Conservation (phyloP, 2,113 vertebrate species). For the Pseudonaja textilis region DNA sequence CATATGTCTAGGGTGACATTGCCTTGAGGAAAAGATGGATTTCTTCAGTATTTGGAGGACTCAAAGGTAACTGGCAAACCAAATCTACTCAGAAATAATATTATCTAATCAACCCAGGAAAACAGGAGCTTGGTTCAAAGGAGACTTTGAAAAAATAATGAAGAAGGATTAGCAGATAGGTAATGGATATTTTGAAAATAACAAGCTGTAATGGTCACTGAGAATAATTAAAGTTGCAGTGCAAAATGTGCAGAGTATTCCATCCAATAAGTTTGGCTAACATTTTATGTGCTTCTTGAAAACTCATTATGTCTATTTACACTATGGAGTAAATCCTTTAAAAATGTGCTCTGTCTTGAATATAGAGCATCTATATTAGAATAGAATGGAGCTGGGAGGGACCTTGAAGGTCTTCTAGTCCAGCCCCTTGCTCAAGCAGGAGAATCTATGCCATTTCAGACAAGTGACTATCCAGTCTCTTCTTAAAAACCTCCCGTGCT, state of each 20-base stretch:
- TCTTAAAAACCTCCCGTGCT: too few species aligned
- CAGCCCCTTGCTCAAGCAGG: too few species aligned
- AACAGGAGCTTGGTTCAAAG: background rate
- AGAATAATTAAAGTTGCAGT: background rate
- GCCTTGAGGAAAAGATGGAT: background rate
- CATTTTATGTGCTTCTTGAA: background rate
- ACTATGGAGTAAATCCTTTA: background rate
- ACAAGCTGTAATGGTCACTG: background rate
- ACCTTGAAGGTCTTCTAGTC: too few species aligned
- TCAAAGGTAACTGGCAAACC: background rate
- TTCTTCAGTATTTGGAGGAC: background rate
- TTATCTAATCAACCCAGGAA: background rate
- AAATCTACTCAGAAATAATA: background rate
- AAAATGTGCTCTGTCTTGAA: background rate
- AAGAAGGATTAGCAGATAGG: background rate
- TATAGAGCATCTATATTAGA: background rate
- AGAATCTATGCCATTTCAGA: too few species aligned
- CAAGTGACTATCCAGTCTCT: too few species aligned
- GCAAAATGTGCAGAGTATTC: too few species aligned
- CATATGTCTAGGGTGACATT: background rate
- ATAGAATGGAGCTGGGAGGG: too few species aligned
- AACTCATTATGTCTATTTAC: background rate
- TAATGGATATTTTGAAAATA: background rate
- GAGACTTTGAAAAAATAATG: background rate
- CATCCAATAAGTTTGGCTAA: background rate